These are phyloP conservation scores for Clytia hemisphaerica DNA, from an alignment of 30 jellyfish, hydroid and myxozoan species.

Conservation along the genomic window DNA sequence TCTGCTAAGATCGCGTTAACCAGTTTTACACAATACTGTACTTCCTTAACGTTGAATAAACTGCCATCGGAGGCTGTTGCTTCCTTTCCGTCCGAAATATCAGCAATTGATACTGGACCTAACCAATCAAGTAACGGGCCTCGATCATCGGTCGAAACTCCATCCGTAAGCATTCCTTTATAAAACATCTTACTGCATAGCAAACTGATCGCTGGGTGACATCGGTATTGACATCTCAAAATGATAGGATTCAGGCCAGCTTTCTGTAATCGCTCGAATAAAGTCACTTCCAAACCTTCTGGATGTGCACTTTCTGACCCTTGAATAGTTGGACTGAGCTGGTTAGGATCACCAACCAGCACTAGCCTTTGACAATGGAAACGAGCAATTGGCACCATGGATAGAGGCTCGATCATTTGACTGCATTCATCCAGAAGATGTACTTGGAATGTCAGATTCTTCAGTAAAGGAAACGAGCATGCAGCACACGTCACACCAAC, in stretches of 20 bases:
- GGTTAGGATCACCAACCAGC: slow-evolving; percentile 67
- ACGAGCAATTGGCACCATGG: slow-evolving; percentile 55
- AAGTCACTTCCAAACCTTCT: slow-evolving; percentile 41
- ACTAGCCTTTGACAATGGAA: slow-evolving; percentile 38
- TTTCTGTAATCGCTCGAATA: slow-evolving; percentile 47
- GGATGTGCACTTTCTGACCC: slow-evolving; percentile 50
- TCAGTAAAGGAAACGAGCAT: slow-evolving; percentile 42
- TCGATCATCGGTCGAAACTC: slow-evolving; percentile 38
- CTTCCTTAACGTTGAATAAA: slow-evolving; percentile 53
- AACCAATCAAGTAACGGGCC: slow-evolving; percentile 48
- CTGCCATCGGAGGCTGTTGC: slow-evolving; percentile 46
- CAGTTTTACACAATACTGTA: slow-evolving; percentile 35
- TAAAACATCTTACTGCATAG: slow-evolving; percentile 33
- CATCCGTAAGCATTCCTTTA: slow-evolving; percentile 35
- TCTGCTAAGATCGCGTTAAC: slow-evolving; percentile 19
- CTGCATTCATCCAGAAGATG: slow-evolving; percentile 66
- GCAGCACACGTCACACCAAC: slow-evolving; percentile 73
- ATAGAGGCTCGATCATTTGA: slow-evolving; percentile 50
- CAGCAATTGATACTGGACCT: slow-evolving; percentile 37
- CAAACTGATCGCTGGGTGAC: slow-evolving; percentile 36
- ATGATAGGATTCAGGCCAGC: slow-evolving; percentile 26
- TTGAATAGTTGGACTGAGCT: slow-evolving; percentile 58
- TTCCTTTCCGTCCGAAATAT: slow-evolving; percentile 52
- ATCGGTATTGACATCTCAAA: slow-evolving; percentile 62
- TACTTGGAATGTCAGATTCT: slow-evolving; percentile 27